Evolutionary conservation across 2,797 vertebrate genomes (phyloP).

Genomic region (Simalia tracyae): DNA sequence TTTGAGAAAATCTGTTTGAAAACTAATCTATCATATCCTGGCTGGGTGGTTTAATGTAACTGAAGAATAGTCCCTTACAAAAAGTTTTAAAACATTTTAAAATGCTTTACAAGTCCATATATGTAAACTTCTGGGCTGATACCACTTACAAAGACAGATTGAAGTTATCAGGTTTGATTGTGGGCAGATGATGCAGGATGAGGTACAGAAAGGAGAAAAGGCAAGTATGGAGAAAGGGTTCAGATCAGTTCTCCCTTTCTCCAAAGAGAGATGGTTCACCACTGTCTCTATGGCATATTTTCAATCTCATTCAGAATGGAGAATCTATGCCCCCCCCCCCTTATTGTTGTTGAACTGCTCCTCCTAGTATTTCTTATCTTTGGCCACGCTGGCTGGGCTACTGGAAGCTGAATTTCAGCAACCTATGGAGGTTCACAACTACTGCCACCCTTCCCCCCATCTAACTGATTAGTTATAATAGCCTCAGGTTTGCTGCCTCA

Average conservation of each 20-base stretch:
- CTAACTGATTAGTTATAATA: background rate
- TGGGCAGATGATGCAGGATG: too few relatives aligned
- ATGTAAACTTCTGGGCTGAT: background rate
- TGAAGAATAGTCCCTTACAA: background rate
- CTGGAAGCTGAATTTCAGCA: background rate
- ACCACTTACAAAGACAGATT: background rate
- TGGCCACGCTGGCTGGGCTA: background rate
- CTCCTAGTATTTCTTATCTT: background rate
- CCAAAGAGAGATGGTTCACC: background rate
- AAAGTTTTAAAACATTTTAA: constrained; percentile 10
- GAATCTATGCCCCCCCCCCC: background rate
- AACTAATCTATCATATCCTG: constrained; percentile 28
- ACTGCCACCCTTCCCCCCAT: background rate
- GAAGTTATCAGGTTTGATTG: background rate
- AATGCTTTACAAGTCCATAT: background rate
- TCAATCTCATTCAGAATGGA: background rate
- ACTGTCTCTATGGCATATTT: background rate
- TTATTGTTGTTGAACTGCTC: background rate
- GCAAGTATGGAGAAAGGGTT: background rate
- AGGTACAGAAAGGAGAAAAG: background rate
- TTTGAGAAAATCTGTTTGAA: constrained; percentile 11
- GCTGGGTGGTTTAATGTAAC: background rate
- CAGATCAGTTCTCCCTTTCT: background rate
- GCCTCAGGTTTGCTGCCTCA: background rate
- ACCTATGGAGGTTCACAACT: background rate